These are phyloP conservation scores for Aramus guarauna DNA, from an alignment of 2,113 vertebrate species.

Conservation along the genomic window DNA sequence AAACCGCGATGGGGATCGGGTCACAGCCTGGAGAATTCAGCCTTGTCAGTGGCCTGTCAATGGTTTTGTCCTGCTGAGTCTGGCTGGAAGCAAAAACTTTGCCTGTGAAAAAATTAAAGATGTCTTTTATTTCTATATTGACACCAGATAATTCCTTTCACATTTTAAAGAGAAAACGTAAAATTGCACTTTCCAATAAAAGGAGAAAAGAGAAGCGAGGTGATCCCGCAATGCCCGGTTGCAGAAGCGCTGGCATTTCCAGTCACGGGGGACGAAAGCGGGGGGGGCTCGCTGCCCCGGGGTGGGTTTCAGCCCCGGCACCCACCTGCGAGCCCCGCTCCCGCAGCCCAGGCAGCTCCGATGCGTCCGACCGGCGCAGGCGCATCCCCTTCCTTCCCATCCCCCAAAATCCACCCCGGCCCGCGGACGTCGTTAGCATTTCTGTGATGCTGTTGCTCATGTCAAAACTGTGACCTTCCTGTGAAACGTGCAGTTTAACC, in stretches of 20 bases:
- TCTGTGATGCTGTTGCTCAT: not conserved
- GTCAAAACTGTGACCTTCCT: not conserved
- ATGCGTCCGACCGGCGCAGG: fast-evolving
- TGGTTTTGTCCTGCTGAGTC: not conserved
- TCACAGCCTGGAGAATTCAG: not conserved
- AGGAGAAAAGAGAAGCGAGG: not conserved
- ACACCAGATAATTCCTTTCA: not conserved
- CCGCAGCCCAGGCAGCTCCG: too few relatives aligned
- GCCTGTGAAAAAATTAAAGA: not conserved
- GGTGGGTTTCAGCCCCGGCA: fast-evolving
- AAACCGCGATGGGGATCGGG: fast-evolving
- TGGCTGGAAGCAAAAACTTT: not conserved
- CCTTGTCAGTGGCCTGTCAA: not conserved
- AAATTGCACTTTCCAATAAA: not conserved
- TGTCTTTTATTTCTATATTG: not conserved
- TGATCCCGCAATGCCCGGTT: fast-evolving
- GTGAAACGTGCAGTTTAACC: not conserved
- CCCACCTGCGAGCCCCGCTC: not conserved
- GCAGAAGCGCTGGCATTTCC: not conserved
- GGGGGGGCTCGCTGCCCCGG: fast-evolving
- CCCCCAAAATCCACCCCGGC: fast-evolving
- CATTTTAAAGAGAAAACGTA: not conserved
- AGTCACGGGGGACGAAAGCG: fast-evolving
- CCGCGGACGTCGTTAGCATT: fast-evolving
- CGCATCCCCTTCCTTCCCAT: not conserved